Conservation (phyloP, 2,888 invertebrate species). For the Plutella xylostella region DNA sequence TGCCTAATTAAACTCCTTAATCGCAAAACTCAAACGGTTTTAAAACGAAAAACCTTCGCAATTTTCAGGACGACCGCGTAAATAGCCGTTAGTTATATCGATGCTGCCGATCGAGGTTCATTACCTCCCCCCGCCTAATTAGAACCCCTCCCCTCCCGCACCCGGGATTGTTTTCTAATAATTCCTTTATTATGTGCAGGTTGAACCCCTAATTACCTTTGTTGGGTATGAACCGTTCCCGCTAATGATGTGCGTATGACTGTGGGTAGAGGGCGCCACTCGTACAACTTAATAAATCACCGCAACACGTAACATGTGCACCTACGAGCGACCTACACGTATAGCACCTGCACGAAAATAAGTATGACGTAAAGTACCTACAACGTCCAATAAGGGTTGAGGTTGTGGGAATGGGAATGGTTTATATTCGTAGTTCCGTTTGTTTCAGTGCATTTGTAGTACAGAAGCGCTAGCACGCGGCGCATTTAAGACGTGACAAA, state of each 20-base stretch:
- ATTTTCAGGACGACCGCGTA: slow-evolving; percentile 64
- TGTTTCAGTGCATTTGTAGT: too few species aligned
- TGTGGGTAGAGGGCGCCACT: background rate
- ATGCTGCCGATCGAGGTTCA: slow-evolving; percentile 67
- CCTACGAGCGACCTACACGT: too few species aligned
- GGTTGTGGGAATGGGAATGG: too few species aligned
- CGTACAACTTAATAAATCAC: too few species aligned
- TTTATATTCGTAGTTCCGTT: too few species aligned
- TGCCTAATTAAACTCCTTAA: slow-evolving; percentile 70
- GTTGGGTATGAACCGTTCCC: slow-evolving; percentile 36
- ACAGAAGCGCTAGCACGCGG: too few species aligned
- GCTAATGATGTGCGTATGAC: slow-evolving; percentile 10
- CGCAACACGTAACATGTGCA: too few species aligned
- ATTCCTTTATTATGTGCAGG: slow-evolving; percentile 52
- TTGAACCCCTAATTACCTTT: slow-evolving; percentile 48
- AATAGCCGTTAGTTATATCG: slow-evolving; percentile 66
- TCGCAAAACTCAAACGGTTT: slow-evolving; percentile 69
- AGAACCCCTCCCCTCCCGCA: slow-evolving; percentile 42
- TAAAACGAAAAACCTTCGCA: slow-evolving; percentile 67
- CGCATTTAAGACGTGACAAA: too few species aligned
- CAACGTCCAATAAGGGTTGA: too few species aligned
- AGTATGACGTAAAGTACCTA: too few species aligned
- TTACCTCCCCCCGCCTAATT: slow-evolving; percentile 62
- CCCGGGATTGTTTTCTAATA: slow-evolving; percentile 64
- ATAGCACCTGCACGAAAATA: too few species aligned